These are phyloP conservation scores for Bovichtus variegatus DNA, from an alignment of 2,797 vertebrate species.

Conservation along the genomic window DNA sequence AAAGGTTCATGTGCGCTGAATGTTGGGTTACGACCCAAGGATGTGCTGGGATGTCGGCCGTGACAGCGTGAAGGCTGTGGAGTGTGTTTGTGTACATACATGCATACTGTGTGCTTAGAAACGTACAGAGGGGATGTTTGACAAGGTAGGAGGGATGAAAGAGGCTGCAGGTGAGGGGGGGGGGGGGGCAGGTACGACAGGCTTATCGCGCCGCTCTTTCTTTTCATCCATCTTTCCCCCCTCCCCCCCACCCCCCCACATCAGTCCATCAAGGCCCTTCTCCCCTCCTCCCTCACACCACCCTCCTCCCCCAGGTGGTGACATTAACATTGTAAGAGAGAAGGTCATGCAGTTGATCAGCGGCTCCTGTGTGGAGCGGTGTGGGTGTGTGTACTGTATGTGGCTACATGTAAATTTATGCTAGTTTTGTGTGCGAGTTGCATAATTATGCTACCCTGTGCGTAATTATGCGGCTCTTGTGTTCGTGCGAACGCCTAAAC, in stretches of 20 bases:
- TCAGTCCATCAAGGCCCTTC: conserved; percentile 49
- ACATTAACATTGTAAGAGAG: conserved; percentile 80
- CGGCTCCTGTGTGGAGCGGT: conserved; percentile 35
- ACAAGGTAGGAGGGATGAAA: conserved; percentile 48
- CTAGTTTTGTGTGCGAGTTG: conserved; percentile 40
- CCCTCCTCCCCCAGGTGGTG: conserved; percentile 72
- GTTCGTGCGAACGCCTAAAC: conserved; percentile 56
- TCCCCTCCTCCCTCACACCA: neutral
- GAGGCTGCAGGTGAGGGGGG: conserved; percentile 36
- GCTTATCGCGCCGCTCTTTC: conserved; percentile 31
- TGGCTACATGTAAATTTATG: conserved; percentile 53
- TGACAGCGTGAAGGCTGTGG: neutral
- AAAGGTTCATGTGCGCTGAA: conserved; percentile 45
- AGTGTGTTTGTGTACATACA: neutral
- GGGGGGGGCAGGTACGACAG: conserved; percentile 12
- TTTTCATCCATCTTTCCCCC: conserved; percentile 30
- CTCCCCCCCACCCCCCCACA: conserved; percentile 26
- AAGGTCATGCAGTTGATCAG: conserved; percentile 81
- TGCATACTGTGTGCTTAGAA: neutral
- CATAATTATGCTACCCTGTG: conserved; percentile 59
- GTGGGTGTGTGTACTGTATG: conserved; percentile 45
- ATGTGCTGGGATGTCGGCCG: neutral
- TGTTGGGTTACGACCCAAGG: conserved; percentile 61
- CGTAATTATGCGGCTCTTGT: conserved; percentile 61
- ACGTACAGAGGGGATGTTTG: conserved; percentile 12